Evolutionary conservation across 2,888 invertebrate species (phyloP), one percentile per base, ranked within the genome.

Genomic region (Sinodicranocentrus sp.): DNA sequence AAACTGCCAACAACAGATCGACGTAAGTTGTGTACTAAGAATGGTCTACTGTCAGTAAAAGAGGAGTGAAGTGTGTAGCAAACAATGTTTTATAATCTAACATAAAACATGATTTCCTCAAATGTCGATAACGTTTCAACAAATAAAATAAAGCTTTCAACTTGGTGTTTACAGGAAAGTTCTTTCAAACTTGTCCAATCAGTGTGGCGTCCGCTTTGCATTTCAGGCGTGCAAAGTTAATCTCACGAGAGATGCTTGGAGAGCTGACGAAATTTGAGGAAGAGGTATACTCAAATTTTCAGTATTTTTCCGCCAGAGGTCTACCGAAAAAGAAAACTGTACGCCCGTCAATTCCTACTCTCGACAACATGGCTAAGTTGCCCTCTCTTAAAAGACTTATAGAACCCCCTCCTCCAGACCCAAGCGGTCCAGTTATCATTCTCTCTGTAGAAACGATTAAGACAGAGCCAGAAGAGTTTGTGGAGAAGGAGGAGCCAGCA

Each of bases 121-220:
- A n/a, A n/a, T n/a, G n/a, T n/a, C n/a, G n/a, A n/a, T n/a, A n/a
- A n/a, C 33, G 5, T 33, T 33, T 3, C 10, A 33, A 33, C 33
- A 33, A 33, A 13, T 72, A 15, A 1, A n/a, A n/a, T 59, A 28
- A 59, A 39, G 0, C 17, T 72, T 23, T 59, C 59, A 5, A 59
- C 13, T 23, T 59, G 2, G 33, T 33, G 5, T 10, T 26, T 43
- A 10, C 23, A 67, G 52, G 70, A 70, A 48, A n/a, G 17, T 70
- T 70, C 52, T 61, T 70, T 52, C 48, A 48, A 1, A 15, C 21
- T 3, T 78, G 70, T 28, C 48, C 78, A 2, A 19, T 21, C 5
- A 78, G 78, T 33, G 8, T 70, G 13, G 78, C 48, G 3, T 78
- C 78, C 0, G 78, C 78, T 13, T 43, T 78, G 10, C 48, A 61